Evolutionary conservation across 2,797 vertebrate species (phyloP).

Genomic region (Paguma larvata): DNA sequence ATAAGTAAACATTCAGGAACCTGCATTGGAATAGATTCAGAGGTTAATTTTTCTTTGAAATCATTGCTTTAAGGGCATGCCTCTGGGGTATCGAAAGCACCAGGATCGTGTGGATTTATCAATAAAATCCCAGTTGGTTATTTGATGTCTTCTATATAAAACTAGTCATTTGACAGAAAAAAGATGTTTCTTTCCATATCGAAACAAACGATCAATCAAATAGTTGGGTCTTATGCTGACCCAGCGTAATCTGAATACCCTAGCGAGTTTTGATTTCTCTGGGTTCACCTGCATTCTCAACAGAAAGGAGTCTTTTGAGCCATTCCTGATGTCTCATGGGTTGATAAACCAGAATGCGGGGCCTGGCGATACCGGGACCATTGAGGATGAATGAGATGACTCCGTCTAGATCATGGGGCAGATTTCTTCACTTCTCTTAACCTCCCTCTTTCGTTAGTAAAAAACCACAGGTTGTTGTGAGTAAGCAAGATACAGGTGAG

Average conservation of each 20-base stretch:
- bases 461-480: not conserved
- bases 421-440: not conserved
- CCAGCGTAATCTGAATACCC: not conserved
- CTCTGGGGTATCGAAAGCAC: slow-evolving; percentile 68
- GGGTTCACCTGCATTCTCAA: not conserved
- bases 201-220: not conserved
- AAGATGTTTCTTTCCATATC: not conserved
- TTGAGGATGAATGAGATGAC: not conserved
- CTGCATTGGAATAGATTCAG: slow-evolving; percentile 48
- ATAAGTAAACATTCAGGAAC: slow-evolving; percentile 24
- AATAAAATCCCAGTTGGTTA: slow-evolving; percentile 29
- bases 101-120: slow-evolving; percentile 70
- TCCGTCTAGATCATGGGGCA: not conserved
- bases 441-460: not conserved
- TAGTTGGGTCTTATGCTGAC: not conserved
- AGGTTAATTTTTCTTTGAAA: slow-evolving; percentile 55
- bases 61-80: not conserved
- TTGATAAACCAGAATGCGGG: not conserved
- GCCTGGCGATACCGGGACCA: not conserved
- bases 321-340: not conserved
- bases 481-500: not conserved
- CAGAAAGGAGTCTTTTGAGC: not conserved
- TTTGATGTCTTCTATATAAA: not conserved
- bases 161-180: not conserved
- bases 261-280: not conserved